Base-by-base conservation (phyloP, 2,797 vertebrate genomes). In the Chloroceryle amazona region DNA sequence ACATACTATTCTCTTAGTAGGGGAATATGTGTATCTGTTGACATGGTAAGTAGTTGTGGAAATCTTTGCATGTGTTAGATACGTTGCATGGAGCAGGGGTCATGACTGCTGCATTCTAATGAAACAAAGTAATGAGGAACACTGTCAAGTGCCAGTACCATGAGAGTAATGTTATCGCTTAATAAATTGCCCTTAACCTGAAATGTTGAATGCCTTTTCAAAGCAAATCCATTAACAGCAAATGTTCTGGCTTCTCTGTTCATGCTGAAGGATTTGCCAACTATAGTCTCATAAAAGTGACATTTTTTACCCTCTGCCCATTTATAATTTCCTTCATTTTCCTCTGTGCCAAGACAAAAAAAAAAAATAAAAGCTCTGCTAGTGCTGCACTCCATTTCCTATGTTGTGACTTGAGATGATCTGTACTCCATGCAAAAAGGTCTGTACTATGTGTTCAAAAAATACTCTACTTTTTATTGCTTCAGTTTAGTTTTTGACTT, bases 11-110 rank as follows among this genome's bases (percentile, higher is more conserved):
- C 72, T 7, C 37, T 42, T 11, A 11, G 15, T 20, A 52, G 31
- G 25, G 23, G 52, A 54, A n/a, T 17, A 3, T 18, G 11, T 5
- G 7, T 39, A 11, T 29, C 44, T 47, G 7, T 3, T 18, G 47
- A 11, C 11, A 5, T 2, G 14, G 35, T 11, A 15, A 16, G 37
- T 7, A 42, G 42, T 3, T 63, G 54, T 57, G 81, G 71, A 49
- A 68, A 52, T 52, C 23, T 16, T 52, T 68, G 37, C 0, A 0
- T 41, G 37, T 49, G 7, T 57, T 85, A 26, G 19, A 1, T 4
- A 1, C 17, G 13, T 54, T 13, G 2, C 75, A 60, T 26, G 55
- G 29, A 61, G 19, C 76, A 63, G 52, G 52, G 18, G 26, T 54
- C 3, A 1, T 2, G 4, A 22, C 89, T 82, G 71, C 57, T 61